Conservation (phyloP, 2,797 vertebrate genomes). For the Tapera naevia region DNA sequence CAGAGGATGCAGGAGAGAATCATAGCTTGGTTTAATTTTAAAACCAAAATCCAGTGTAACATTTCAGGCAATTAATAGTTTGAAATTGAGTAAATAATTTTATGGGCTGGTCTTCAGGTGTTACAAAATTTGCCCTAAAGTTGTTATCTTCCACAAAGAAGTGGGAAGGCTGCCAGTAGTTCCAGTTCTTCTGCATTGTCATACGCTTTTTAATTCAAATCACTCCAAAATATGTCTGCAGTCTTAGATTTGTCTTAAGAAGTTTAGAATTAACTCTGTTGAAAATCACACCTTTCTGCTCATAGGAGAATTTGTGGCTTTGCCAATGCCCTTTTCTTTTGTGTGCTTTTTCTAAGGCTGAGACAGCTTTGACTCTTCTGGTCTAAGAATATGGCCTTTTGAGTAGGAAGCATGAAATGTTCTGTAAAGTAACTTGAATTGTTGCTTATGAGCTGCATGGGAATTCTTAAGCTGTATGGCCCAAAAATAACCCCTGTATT, state of each 20-base stretch:
- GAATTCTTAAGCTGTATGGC: background rate
- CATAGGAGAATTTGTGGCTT: background rate
- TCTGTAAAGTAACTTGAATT: background rate
- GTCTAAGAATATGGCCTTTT: background rate
- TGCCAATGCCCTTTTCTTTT: background rate
- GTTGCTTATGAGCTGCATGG: background rate
- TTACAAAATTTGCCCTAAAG: background rate
- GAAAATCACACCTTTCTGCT: background rate
- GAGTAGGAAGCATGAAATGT: fast-evolving
- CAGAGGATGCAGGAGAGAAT: too few relatives aligned
- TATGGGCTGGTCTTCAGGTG: too few relatives aligned
- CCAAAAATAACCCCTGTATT: background rate
- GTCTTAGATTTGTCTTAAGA: background rate
- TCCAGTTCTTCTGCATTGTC: background rate
- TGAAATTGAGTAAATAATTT: background rate
- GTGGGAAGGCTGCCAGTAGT: background rate
- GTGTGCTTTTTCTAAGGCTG: background rate
- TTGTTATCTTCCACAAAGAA: background rate
- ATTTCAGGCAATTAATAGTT: background rate
- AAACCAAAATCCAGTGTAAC: background rate
- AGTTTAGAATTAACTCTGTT: background rate
- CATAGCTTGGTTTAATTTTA: background rate
- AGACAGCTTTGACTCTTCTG: background rate
- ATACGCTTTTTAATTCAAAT: background rate
- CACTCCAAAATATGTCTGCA: fast-evolving